Base-by-base conservation (phyloP, 1,140 invertebrate genomes). In the Prorops nasuta region DNA sequence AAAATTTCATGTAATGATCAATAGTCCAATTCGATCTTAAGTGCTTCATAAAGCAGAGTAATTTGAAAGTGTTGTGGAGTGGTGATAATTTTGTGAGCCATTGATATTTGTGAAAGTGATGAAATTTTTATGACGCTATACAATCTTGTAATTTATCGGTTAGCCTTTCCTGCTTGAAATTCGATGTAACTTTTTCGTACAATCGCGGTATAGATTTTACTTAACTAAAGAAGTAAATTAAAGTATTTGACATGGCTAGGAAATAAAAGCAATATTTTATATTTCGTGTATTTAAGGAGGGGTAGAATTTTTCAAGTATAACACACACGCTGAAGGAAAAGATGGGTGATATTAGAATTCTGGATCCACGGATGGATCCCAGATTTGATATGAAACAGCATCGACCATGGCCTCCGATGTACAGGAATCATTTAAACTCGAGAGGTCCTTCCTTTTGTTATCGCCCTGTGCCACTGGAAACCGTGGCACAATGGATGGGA, bases 321-420 rank as follows among this genome's bases (percentile, higher is more conserved):
- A 28, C 10, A 28, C 4, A 28, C 10, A 6, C 10, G 24, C n/a
- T n/a, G n/a, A n/a, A n/a, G n/a, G n/a, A n/a, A 28, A 28, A 28
- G 8, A 76, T 77, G 75, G 74, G 74, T 16, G 75, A 76, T 46
- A 67, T 78, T 15, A 56, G 75, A 49, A 69, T 78, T 8, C 21
- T 76, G 46, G 75, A 74, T 67, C 71, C 72, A 0, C 59, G 75
- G 19, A 72, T 73, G 66, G 73, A 74, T 60, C 71, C 71, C 3
- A 55, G 71, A 10, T 74, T 73, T 32, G 69, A 76, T 7, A 19
- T 62, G 8, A 76, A 76, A 12, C 71, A 72, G 9, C 56, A 59
- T 2, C 60, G 69, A 12, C 69, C 83, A 17, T 85, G 83, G 83
- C 82, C 83, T 0, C 79, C 83, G 56, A 75, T 84, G 64, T 81